A percentile compares a stretch with the other conserved stretches of the same genome.
These are phyloP conservation scores for Cairina moschata DNA, from an alignment of 2,113 vertebrate species.

Conservation along the genomic window DNA sequence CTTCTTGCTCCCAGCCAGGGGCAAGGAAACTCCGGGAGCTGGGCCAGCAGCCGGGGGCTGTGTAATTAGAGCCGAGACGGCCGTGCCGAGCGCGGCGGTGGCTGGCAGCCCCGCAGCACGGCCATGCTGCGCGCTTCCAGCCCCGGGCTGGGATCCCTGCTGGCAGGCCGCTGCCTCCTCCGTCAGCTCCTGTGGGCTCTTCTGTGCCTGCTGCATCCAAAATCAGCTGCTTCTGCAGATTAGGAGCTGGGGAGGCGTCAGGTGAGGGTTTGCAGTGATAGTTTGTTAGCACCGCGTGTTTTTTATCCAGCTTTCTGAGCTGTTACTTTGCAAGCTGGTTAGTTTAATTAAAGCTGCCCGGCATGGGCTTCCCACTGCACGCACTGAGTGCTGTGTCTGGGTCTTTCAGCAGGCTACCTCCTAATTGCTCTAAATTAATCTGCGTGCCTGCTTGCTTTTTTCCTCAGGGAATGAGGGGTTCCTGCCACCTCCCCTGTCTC, in stretches of 20 bases:
- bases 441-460: neutral
- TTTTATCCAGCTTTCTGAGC: neutral
- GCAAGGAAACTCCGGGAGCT: neutral
- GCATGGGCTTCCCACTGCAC: neutral
- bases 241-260: neutral
- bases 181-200: neutral
- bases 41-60: neutral
- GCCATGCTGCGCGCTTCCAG: rapidly evolving
- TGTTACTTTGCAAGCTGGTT: neutral
- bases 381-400: neutral
- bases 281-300: rapidly evolving
- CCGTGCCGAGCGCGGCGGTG: neutral
- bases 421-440: constrained; percentile 17
- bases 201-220: neutral
- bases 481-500: neutral
- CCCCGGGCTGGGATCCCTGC: neutral
- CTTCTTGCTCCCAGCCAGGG: neutral
- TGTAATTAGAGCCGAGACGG: neutral
- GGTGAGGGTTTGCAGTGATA: neutral
- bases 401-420: neutral
- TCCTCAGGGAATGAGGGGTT: neutral
- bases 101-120: neutral
- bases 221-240: neutral
- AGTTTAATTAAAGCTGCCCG: constrained; percentile 43
- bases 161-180: neutral